A percentile compares a stretch with the other conserved stretches of the same genome.
phyloP scores from a whole-genome alignment of 1,140 invertebrate species.

The Thaumetopoea pityocampa region DNA sequence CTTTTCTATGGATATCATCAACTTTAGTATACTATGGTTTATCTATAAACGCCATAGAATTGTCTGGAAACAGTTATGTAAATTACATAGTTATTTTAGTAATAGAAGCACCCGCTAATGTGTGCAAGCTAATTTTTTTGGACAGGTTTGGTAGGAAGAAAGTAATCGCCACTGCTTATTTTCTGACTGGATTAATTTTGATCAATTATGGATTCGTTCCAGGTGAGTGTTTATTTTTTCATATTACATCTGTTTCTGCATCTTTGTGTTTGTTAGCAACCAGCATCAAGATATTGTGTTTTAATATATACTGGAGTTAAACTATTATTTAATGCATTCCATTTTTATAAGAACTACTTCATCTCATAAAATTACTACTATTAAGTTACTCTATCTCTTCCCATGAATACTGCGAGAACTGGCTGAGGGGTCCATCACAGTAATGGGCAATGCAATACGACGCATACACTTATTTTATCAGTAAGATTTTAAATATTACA shows the following conservation, averaged over 20 bases:
- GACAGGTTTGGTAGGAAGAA: constrained; percentile 80
- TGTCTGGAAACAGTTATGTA: constrained; percentile 80
- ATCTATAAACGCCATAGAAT: constrained; percentile 81
- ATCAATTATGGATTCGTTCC: constrained; percentile 62
- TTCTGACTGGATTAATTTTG: constrained; percentile 76
- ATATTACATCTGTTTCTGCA: not conserved
- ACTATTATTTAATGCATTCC: too few relatives aligned
- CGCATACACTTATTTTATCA: too few relatives aligned
- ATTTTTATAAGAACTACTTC: too few relatives aligned
- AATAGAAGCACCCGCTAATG: constrained; percentile 79
- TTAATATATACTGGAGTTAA: too few relatives aligned
- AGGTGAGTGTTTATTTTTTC: constrained; percentile 38
- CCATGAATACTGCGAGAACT: too few relatives aligned
- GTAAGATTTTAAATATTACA: too few relatives aligned
- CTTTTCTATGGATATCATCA: constrained; percentile 82
- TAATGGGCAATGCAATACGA: too few relatives aligned
- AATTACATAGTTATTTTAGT: constrained; percentile 77
- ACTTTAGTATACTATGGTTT: constrained; percentile 89
- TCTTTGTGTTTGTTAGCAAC: too few relatives aligned
- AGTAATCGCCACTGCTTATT: constrained; percentile 77
- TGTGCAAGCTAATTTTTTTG: constrained; percentile 79
- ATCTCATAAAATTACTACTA: too few relatives aligned
- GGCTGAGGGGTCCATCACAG: too few relatives aligned
- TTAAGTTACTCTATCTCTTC: too few relatives aligned
- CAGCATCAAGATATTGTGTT: too few relatives aligned